These are phyloP conservation scores for Cyanoramphus novaezelandiae DNA, from an alignment of 2,113 vertebrate genomes.

Conservation along the genomic window DNA sequence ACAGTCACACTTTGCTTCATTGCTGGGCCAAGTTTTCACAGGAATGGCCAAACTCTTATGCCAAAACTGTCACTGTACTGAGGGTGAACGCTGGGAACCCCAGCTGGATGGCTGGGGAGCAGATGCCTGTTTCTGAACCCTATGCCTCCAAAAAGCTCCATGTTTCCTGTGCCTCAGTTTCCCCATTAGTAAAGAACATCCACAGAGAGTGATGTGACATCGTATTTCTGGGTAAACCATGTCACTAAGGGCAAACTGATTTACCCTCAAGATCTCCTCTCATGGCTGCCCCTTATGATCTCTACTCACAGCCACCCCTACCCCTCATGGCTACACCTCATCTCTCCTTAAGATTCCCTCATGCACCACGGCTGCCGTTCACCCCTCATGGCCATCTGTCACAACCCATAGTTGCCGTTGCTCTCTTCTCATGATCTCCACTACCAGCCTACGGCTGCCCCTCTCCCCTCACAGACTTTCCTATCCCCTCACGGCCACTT, in stretches of 20 bases:
- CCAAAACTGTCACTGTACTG: background rate
- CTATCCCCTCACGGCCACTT: background rate
- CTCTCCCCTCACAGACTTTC: background rate
- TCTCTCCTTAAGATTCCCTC: background rate
- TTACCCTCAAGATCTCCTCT: background rate
- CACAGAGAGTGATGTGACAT: background rate
- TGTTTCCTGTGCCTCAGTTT: background rate
- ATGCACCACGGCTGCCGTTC: background rate
- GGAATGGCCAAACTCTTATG: background rate
- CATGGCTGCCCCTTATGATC: background rate
- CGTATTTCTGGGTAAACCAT: background rate
- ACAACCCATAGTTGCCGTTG: background rate
- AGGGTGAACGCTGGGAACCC: background rate
- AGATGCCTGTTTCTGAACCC: background rate
- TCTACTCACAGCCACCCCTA: background rate
- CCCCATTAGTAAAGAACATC: background rate
- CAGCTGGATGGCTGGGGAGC: background rate
- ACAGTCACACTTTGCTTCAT: background rate
- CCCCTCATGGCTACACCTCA: background rate
- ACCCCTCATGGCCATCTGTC: background rate
- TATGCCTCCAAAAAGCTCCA: background rate
- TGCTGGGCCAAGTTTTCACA: background rate
- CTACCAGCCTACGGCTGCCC: background rate
- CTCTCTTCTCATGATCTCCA: background rate
- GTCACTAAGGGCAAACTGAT: background rate